These are phyloP conservation scores for Drosophila baimaii DNA, from an alignment of 1,140 invertebrate species.

Conservation along the genomic window DNA sequence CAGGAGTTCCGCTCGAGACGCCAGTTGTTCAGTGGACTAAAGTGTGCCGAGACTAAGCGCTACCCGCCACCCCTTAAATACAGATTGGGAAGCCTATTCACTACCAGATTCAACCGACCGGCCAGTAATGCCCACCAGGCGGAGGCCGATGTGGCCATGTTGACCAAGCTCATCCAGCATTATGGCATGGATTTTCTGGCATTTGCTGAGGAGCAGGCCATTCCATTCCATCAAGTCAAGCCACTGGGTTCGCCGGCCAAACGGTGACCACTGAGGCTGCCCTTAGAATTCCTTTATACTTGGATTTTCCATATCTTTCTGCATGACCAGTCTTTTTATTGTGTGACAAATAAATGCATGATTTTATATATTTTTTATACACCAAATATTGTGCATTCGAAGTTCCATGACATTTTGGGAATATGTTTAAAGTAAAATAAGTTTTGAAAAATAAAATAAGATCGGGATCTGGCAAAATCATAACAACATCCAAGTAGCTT, in stretches of 20 bases:
- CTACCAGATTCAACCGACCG: conserved; percentile 84
- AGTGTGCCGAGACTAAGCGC: conserved; percentile 50
- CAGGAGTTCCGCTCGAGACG: conserved; percentile 44
- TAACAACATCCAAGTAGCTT: too few species aligned
- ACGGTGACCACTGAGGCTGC: neutral
- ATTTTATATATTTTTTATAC: conserved; percentile 4
- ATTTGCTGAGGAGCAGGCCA: conserved; percentile 86
- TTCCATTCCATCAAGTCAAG: conserved; percentile 71
- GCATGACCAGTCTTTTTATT: neutral
- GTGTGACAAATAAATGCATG: conserved; percentile 1
- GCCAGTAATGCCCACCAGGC: conserved; percentile 85
- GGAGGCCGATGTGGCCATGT: conserved; percentile 87
- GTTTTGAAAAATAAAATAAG: neutral
- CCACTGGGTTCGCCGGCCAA: conserved; percentile 39
- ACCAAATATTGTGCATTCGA: neutral
- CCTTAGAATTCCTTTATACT: neutral
- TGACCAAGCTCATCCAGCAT: conserved; percentile 86
- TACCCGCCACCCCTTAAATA: conserved; percentile 81
- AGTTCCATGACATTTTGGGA: neutral
- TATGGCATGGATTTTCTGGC: conserved; percentile 85
- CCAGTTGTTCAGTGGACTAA: conserved; percentile 44
- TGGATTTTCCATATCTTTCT: too few species aligned
- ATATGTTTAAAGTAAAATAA: neutral
- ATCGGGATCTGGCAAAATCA: too few species aligned
- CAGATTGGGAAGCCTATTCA: conserved; percentile 85